Evolutionary conservation across 2,797 vertebrate genomes (phyloP).

Genomic region (Capromys pilorides): DNA sequence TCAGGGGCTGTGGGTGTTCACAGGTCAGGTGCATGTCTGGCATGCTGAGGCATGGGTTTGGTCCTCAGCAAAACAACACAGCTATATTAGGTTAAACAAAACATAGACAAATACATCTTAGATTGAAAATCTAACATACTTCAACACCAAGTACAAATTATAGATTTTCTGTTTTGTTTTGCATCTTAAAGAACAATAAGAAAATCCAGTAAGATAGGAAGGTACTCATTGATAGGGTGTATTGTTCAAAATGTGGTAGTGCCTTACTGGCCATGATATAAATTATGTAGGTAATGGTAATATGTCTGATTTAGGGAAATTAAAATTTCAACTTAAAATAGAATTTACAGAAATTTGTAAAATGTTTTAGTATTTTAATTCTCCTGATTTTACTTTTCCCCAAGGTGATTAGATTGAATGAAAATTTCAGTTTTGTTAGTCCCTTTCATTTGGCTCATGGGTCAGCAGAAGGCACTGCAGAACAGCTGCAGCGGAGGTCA

Average conservation of each 20-base stretch:
- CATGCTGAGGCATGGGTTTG: not conserved
- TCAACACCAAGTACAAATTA: not conserved
- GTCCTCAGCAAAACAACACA: not conserved
- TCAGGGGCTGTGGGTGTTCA: not conserved
- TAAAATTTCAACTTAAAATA: conserved; percentile 18
- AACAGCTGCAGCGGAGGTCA: not conserved
- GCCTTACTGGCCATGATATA: not conserved
- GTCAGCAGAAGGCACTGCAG: not conserved
- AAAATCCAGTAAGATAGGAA: not conserved
- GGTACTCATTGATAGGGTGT: not conserved
- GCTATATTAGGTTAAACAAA: not conserved
- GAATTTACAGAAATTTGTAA: conserved; percentile 6
- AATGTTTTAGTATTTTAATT: conserved; percentile 44
- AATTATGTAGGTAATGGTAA: conserved; percentile 2
- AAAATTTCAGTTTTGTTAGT: conserved; percentile 19
- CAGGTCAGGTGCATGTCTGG: not conserved
- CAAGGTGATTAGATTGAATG: not conserved
- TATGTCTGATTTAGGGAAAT: not conserved
- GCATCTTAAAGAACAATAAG: not conserved
- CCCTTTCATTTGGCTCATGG: not conserved
- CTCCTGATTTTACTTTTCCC: not conserved
- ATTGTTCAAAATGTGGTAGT: conserved; percentile 22
- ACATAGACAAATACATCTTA: conserved; percentile 5
- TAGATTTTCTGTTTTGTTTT: conserved; percentile 23
- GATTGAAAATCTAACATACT: conserved; percentile 23